Evolutionary conservation across 2,113 vertebrate species (phyloP).

Genomic region (Spheniscus mendiculus): DNA sequence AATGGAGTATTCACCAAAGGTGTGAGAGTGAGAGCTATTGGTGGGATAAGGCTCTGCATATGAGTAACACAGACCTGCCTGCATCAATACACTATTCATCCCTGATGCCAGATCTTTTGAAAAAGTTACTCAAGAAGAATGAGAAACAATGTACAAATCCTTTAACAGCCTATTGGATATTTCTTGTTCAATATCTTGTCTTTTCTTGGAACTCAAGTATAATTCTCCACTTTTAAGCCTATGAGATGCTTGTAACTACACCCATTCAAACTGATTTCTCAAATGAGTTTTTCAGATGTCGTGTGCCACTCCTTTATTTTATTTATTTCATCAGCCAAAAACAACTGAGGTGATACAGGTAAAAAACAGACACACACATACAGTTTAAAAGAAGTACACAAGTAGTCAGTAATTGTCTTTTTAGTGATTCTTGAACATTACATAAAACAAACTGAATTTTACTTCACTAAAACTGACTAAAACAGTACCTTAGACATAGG

Average conservation of each 20-base stretch:
- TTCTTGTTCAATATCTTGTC: not conserved
- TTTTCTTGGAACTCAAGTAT: not conserved
- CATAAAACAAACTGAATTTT: not conserved
- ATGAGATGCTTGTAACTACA: not conserved
- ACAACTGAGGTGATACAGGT: not conserved
- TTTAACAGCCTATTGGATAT: not conserved
- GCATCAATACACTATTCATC: not conserved
- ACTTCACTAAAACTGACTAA: not conserved
- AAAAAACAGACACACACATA: not conserved
- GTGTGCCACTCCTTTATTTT: not conserved
- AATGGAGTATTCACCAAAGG: not conserved
- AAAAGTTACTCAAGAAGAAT: not conserved
- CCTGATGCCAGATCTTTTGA: not conserved
- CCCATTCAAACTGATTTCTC: constrained; percentile 10
- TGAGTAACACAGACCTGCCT: not conserved
- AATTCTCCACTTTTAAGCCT: not conserved
- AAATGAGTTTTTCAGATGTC: not conserved
- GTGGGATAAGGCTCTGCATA: not conserved
- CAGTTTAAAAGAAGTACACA: not conserved
- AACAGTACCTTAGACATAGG: not conserved
- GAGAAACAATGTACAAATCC: not conserved
- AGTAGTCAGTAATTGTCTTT: not conserved
- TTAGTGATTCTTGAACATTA: not conserved
- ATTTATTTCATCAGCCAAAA: not conserved
- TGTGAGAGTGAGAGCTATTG: no score